Evolutionary conservation across 2,888 invertebrate genomes (phyloP).

Genomic region (Noctua fimbriata): DNA sequence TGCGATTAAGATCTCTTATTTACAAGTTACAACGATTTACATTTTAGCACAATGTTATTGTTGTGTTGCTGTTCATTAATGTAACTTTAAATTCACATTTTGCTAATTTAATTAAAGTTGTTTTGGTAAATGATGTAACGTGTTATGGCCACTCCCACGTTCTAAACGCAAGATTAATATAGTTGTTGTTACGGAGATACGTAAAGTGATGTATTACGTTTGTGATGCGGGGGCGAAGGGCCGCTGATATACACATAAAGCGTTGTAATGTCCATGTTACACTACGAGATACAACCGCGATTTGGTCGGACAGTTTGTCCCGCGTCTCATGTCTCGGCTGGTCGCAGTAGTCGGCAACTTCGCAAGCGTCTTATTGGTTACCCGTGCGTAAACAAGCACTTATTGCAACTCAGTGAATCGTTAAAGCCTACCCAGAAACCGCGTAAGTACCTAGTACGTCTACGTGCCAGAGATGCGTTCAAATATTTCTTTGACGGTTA

Average conservation of each 20-base stretch:
- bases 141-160: conserved; percentile 60
- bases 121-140: conserved; percentile 70
- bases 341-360: conserved; percentile 21
- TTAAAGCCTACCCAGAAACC: conserved; percentile 49
- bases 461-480: conserved; percentile 45
- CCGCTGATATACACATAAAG: conserved; percentile 42
- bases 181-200: conserved; percentile 36
- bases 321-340: conserved; percentile 43
- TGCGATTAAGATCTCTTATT: conserved; percentile 78
- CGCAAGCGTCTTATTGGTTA: conserved; percentile 34
- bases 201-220: conserved; percentile 45
- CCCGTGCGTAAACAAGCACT: conserved; percentile 48
- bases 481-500: conserved; percentile 52
- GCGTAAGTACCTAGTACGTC: conserved; percentile 24
- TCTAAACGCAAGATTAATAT: conserved; percentile 34
- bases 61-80: conserved; percentile 71
- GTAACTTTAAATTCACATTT: conserved; percentile 71
- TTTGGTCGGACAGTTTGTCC: conserved; percentile 52
- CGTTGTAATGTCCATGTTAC: conserved; percentile 56
- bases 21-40: conserved; percentile 70
- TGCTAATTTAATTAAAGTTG: conserved; percentile 72
- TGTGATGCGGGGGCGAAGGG: conserved; percentile 44
- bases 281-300: conserved; percentile 57
- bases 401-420: conserved; percentile 52
- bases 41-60: conserved; percentile 74